Conservation (phyloP, 2,797 vertebrate species). For the Petrocephalus sullivani region DNA sequence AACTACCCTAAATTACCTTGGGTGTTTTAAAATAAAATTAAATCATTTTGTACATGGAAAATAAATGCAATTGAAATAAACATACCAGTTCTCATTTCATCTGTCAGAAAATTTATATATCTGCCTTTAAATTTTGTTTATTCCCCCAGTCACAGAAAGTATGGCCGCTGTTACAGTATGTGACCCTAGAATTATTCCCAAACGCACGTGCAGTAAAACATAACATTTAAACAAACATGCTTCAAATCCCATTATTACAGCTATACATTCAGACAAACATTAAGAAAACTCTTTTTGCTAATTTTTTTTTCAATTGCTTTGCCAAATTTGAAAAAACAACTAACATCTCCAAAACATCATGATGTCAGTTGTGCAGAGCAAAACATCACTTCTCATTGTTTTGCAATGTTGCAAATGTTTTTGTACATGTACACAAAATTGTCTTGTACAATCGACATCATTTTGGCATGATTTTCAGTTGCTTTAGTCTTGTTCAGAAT, state of each 20-base stretch:
- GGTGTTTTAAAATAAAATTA: background rate
- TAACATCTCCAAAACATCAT: background rate
- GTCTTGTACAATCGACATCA: background rate
- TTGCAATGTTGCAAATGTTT: background rate
- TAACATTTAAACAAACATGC: background rate
- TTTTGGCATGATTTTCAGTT: background rate
- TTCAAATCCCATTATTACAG: background rate
- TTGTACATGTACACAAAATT: background rate
- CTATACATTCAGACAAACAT: background rate
- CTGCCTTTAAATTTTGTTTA: background rate
- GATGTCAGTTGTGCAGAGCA: background rate
- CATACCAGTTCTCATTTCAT: background rate
- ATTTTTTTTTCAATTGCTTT: background rate
- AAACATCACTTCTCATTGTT: background rate
- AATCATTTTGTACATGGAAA: background rate
- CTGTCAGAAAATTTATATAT: background rate
- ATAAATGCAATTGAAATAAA: background rate
- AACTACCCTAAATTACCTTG: background rate
- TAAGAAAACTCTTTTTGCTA: background rate
- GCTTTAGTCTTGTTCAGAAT: background rate
- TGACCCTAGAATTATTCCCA: background rate
- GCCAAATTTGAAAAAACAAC: background rate
- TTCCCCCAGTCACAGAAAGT: background rate
- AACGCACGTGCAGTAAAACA: background rate
- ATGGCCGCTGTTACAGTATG: background rate